Percentiles rank a stretch among this genome's conserved stretches.
phyloP scores from a whole-genome alignment of 2,888 invertebrate species.

The Clunio marinus region DNA sequence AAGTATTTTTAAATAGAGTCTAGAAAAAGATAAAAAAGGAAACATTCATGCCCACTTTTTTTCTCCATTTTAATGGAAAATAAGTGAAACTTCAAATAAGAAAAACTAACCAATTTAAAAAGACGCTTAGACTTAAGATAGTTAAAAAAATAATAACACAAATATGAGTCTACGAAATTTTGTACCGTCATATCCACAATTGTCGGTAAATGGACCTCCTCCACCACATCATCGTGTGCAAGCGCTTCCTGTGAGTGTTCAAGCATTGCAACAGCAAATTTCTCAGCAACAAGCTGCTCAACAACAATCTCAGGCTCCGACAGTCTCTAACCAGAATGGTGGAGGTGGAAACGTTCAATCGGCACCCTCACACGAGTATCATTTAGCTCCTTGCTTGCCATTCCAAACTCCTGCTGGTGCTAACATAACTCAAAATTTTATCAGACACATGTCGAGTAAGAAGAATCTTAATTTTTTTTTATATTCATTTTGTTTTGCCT shows the following conservation, averaged over 20 bases:
- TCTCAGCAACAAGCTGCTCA: constrained; percentile 39
- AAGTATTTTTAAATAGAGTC: background rate
- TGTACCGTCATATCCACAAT: constrained; percentile 28
- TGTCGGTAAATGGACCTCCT: constrained; percentile 23
- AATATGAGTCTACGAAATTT: constrained; percentile 32
- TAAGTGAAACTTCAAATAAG: too few species aligned
- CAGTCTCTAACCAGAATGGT: constrained; percentile 10
- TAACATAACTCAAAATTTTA: constrained; percentile 23
- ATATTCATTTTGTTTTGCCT: too few species aligned
- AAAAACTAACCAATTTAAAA: too few species aligned
- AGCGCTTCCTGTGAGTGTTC: constrained; percentile 21
- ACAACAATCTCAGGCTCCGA: constrained; percentile 20
- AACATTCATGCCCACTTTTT: background rate
- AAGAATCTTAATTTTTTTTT: background rate
- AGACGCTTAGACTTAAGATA: background rate
- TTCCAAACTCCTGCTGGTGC: constrained; percentile 28
- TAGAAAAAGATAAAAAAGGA: background rate
- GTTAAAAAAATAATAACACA: too few species aligned
- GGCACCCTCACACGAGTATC: constrained; percentile 29
- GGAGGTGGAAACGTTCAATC: constrained; percentile 21
- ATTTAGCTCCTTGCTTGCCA: constrained; percentile 18
- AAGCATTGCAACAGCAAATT: constrained; percentile 31
- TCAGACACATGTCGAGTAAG: constrained; percentile 38
- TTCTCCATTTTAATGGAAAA: background rate
- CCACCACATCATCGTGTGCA: constrained; percentile 33